Conservation (phyloP, 2,797 vertebrate genomes). For the Microctenopoma steveboyesi region DNA sequence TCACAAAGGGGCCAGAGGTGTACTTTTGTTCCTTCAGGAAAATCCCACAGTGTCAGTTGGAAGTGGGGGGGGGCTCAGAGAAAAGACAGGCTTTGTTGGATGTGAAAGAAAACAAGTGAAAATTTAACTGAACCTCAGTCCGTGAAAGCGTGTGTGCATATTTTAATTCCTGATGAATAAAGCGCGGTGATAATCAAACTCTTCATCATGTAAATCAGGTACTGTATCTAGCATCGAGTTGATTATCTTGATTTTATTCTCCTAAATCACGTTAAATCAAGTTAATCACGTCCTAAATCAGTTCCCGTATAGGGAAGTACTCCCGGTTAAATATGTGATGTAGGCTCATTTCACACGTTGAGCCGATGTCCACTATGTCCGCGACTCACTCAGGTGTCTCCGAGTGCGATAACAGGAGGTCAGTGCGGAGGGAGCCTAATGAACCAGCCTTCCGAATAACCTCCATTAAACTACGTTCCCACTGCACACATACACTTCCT, state of each 20-base stretch:
- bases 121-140: conserved; percentile 20
- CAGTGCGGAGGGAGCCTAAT: not conserved
- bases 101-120: conserved; percentile 1
- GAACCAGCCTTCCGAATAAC: not conserved
- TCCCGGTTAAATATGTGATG: not conserved
- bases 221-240: conserved; percentile 43
- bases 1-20: not conserved
- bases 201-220: conserved; percentile 65
- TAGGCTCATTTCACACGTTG: conserved; percentile 21
- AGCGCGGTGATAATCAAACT: conserved; percentile 50
- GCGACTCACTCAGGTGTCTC: not conserved
- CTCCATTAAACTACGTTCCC: not conserved
- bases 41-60: not conserved
- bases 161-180: conserved; percentile 52
- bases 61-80: not conserved
- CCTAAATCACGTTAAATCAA: conserved; percentile 1
- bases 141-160: conserved; percentile 32
- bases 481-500: too few species aligned
- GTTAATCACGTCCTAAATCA: not conserved
- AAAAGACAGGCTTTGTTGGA: not conserved
- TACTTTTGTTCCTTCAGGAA: not conserved
- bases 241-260: conserved; percentile 55
- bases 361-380: not conserved
- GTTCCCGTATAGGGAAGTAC: conserved; percentile 3
- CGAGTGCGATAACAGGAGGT: not conserved